These are phyloP conservation scores for Agrochola lota DNA, from an alignment of 2,888 invertebrate species.

Conservation along the genomic window DNA sequence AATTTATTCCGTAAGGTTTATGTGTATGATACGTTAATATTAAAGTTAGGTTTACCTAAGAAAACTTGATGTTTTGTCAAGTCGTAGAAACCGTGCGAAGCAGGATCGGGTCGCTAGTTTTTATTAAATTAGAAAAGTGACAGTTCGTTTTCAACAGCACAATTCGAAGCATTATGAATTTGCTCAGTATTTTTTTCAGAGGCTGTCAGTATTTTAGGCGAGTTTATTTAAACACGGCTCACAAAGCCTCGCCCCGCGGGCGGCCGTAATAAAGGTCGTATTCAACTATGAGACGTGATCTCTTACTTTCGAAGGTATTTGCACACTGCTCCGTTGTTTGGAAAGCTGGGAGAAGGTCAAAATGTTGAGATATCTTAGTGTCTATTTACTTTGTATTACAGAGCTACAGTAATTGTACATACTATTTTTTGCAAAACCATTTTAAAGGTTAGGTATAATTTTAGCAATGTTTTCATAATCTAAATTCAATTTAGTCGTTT, in stretches of 20 bases:
- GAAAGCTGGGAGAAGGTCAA: neutral
- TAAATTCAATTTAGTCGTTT: neutral
- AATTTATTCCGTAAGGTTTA: too few species aligned
- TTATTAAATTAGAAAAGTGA: constrained; percentile 44
- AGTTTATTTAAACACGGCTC: constrained; percentile 62
- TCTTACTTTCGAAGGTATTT: constrained; percentile 57
- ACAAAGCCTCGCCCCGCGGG: constrained; percentile 61
- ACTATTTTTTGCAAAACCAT: neutral
- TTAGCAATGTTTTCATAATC: neutral
- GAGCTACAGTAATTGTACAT: neutral
- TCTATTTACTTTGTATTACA: constrained; percentile 22
- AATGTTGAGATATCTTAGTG: constrained; percentile 18
- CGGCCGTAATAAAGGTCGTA: constrained; percentile 64
- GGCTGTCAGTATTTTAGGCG: constrained; percentile 59
- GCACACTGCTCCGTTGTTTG: constrained; percentile 35
- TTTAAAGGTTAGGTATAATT: neutral
- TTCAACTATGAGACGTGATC: constrained; percentile 67
- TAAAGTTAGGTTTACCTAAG: too few species aligned
- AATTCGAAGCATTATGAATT: constrained; percentile 57
- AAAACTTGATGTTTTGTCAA: too few species aligned
- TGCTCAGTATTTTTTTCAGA: constrained; percentile 52
- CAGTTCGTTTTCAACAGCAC: constrained; percentile 23
- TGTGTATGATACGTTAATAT: too few species aligned
- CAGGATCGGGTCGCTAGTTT: neutral
- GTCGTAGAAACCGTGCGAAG: too few species aligned